Evolutionary conservation across 2,888 invertebrate genomes (phyloP), one percentile per base, ranked within the genome.

Genomic region (Dichetophora obliterata): DNA sequence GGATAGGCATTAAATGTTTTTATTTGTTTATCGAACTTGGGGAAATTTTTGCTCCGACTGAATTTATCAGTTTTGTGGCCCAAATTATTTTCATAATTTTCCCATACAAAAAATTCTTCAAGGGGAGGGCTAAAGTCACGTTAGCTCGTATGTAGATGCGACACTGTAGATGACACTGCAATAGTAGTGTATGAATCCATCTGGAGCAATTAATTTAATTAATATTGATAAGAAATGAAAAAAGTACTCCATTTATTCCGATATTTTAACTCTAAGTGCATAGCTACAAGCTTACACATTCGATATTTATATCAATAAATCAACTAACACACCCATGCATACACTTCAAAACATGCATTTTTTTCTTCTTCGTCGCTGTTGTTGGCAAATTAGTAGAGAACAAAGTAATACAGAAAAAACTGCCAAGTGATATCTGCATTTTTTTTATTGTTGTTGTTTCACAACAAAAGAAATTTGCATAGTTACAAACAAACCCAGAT

Each of bases 131-230:
- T n/a, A n/a, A n/a, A n/a, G n/a, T n/a, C n/a, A n/a, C n/a, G n/a
- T n/a, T n/a, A n/a, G n/a, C n/a, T n/a, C n/a, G n/a, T n/a, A n/a
- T n/a, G n/a, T n/a, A n/a, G n/a, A n/a, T n/a, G n/a, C n/a, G n/a
- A n/a, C n/a, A n/a, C n/a, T n/a, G n/a, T n/a, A n/a, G n/a, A n/a
- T n/a, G n/a, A n/a, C n/a, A n/a, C n/a, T n/a, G n/a, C n/a, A n/a
- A n/a, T n/a, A n/a, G n/a, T n/a, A 43, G 66, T 43, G 14, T 37
- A 66, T 37, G 66, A n/a, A 43, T 37, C 66, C 66, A 37, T 19
- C 8, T 19, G 66, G 66, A 66, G 66, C 66, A 37, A 66, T 66
- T 43, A 34, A 34, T n/a, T 66, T 66, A 19, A 37, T 19, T 65
- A 37, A 65, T 11, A 65, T 65, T 34, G 66, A 37, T 66, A 34